A percentile compares a stretch with the other conserved stretches of the same genome.
Conservation (phyloP, 1,140 invertebrate genomes). For the Panagrolaimus sp. region DNA sequence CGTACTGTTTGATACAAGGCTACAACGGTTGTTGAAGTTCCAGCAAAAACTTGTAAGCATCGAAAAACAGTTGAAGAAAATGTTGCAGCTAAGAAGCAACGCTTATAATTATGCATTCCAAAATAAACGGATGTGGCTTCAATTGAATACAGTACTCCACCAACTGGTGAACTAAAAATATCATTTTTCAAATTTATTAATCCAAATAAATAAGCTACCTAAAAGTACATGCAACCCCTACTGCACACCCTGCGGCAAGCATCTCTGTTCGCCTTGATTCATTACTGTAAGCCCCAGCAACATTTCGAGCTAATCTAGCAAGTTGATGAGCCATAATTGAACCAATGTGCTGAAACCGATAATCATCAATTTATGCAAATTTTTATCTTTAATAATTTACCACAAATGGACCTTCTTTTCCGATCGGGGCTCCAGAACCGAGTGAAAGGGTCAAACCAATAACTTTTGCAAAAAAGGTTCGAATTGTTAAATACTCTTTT, state of each 20-base stretch:
- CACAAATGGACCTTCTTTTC: constrained; percentile 14
- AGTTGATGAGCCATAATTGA: background rate
- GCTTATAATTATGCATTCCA: constrained; percentile 91
- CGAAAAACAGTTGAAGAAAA: constrained; percentile 88
- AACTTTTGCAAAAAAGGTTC: constrained; percentile 86
- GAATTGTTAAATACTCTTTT: constrained; percentile 90
- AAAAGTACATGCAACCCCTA: constrained; percentile 18
- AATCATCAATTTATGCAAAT: background rate
- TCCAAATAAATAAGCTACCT: no score
- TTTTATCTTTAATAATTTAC: constrained; percentile 11
- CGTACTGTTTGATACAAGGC: constrained; percentile 71
- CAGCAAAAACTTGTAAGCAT: constrained; percentile 63
- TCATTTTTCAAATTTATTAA: background rate
- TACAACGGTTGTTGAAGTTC: constrained; percentile 69
- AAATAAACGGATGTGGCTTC: constrained; percentile 97
- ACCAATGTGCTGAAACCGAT: background rate
- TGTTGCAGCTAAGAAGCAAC: constrained; percentile 91
- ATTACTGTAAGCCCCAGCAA: constrained; percentile 1
- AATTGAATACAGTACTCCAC: constrained; percentile 89
- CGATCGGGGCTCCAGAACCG: constrained; percentile 81
- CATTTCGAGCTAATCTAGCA: background rate
- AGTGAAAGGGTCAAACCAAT: constrained; percentile 86
- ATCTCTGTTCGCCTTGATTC: background rate
- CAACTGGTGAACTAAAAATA: constrained; percentile 24
- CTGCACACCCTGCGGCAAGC: constrained; percentile 18